Percentiles rank a stretch among this genome's conserved stretches.
Evolutionary conservation across 2,797 vertebrate species (phyloP).

Genomic region (Myotis pilosus): DNA sequence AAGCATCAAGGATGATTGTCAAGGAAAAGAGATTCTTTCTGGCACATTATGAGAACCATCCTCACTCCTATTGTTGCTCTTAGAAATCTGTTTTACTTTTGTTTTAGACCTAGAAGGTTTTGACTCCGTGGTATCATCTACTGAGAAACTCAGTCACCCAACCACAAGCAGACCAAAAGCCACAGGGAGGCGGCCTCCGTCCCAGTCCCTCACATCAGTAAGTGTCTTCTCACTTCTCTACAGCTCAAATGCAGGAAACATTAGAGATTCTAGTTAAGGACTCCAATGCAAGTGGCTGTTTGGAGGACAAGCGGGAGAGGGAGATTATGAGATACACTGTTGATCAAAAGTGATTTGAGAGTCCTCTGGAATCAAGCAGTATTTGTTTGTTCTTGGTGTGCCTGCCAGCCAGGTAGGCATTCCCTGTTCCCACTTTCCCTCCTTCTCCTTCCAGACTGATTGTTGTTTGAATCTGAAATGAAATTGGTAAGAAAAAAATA

Average conservation of each 20-base stretch:
- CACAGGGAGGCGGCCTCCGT: constrained; percentile 95
- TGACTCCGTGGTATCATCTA: constrained; percentile 90
- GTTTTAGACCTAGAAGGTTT: constrained; percentile 95
- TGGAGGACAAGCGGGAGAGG: not conserved
- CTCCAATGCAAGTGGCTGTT: not conserved
- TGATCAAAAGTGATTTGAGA: constrained; percentile 1
- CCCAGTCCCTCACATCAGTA: constrained; percentile 94
- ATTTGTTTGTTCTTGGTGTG: constrained; percentile 33
- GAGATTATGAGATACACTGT: not conserved
- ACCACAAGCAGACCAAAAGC: constrained; percentile 95
- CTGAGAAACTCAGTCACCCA: constrained; percentile 96
- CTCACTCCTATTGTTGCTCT: not conserved
- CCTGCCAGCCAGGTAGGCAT: not conserved
- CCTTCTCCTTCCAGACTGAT: not conserved
- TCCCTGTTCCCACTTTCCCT: not conserved
- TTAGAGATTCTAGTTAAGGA: not conserved
- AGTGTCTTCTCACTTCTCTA: constrained; percentile 78
- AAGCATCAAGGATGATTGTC: not conserved
- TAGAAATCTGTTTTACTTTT: constrained; percentile 75
- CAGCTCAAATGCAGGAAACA: not conserved
- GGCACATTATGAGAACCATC: not conserved
- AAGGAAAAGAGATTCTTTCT: not conserved
- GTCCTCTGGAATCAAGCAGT: not conserved
- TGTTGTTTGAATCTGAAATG: constrained; percentile 46
- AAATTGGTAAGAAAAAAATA: not conserved